These are phyloP conservation scores for Progne subis DNA, from an alignment of 2,113 vertebrate genomes.

Conservation along the genomic window DNA sequence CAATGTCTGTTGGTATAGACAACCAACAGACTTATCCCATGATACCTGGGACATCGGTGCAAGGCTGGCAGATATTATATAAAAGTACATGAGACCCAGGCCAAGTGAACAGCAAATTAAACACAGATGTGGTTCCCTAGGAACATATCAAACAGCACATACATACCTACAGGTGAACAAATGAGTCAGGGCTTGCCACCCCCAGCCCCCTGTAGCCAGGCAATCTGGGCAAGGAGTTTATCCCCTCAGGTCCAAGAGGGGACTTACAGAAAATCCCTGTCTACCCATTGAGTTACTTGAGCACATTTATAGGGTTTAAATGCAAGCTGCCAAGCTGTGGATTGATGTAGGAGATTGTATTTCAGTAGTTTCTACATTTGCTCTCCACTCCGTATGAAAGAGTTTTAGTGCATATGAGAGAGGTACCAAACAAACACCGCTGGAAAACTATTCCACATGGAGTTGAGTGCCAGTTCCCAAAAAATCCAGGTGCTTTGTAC, in stretches of 20 bases:
- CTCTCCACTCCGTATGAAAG: background rate
- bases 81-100: background rate
- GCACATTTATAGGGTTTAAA: background rate
- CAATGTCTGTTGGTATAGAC: background rate
- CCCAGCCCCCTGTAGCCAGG: background rate
- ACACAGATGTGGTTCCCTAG: background rate
- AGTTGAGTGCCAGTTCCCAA: background rate
- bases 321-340: background rate
- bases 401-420: background rate
- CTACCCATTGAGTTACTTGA: background rate
- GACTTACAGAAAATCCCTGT: background rate
- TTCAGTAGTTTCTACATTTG: background rate
- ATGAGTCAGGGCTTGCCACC: background rate
- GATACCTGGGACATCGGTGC: background rate
- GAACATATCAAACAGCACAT: background rate
- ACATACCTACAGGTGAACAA: background rate
- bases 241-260: background rate
- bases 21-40: no score
- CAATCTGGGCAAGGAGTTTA: background rate
- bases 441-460: background rate
- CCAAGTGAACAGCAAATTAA: background rate
- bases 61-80: background rate
- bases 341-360: background rate
- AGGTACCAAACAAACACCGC: background rate
- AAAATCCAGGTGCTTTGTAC: background rate